A percentile compares a stretch with the other conserved stretches of the same genome.
phyloP scores from a whole-genome alignment of 2,888 invertebrate species.

The Drosophila dives region DNA sequence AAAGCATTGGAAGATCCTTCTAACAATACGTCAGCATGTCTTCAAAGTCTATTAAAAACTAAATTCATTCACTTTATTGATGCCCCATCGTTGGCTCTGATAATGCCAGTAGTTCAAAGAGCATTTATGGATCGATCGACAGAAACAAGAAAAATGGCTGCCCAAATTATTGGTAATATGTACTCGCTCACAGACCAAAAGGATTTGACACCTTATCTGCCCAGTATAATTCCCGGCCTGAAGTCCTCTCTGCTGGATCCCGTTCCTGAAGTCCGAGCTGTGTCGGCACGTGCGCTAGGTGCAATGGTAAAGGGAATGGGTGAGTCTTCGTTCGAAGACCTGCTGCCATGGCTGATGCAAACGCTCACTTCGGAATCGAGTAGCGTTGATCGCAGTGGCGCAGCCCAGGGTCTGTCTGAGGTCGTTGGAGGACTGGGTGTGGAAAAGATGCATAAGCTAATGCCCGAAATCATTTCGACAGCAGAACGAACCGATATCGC shows the following conservation, averaged over 20 bases:
- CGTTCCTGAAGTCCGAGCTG: slow-evolving; percentile 98
- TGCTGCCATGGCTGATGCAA: slow-evolving; percentile 99
- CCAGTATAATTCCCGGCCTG: slow-evolving; percentile 97
- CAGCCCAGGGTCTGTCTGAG: slow-evolving; percentile 98
- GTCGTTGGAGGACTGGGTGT: slow-evolving; percentile 98
- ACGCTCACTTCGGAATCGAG: slow-evolving; percentile 97
- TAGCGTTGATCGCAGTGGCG: slow-evolving; percentile 97
- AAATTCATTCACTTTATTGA: slow-evolving; percentile 99
- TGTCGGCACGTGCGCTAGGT: slow-evolving; percentile 97
- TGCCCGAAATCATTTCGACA: slow-evolving; percentile 98
- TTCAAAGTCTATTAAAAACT: slow-evolving; percentile 97
- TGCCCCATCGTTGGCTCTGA: slow-evolving; percentile 98
- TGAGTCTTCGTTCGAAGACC: slow-evolving; percentile 97
- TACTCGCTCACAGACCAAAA: slow-evolving; percentile 99
- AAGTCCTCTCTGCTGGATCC: slow-evolving; percentile 98
- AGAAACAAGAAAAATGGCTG: slow-evolving; percentile 99
- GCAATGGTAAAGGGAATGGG: slow-evolving; percentile 99
- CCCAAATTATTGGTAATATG: slow-evolving; percentile 99
- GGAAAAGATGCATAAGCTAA: slow-evolving; percentile 96
- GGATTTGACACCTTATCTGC: slow-evolving; percentile 97
- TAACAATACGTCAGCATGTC: slow-evolving; percentile 95
- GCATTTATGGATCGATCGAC: slow-evolving; percentile 99
- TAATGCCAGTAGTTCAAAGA: slow-evolving; percentile 99
- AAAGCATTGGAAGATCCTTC: slow-evolving; percentile 98
- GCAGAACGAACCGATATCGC: slow-evolving; percentile 97